Evolutionary conservation across 53 echinoderm and acorn worm species (phyloP).

Genomic region (Apostichopus leukothele): DNA sequence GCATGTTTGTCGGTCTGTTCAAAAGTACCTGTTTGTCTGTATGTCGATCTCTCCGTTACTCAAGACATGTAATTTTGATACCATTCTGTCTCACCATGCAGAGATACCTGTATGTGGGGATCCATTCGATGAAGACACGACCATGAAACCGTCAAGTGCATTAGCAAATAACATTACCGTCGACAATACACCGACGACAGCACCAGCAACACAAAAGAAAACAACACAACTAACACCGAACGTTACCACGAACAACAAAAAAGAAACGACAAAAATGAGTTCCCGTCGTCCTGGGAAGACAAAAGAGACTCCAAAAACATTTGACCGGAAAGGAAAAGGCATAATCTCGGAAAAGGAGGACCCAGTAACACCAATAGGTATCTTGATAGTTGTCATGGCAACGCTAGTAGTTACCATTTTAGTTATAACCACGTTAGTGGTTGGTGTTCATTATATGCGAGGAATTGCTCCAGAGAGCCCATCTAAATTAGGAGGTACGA

Average conservation of each 20-base stretch:
- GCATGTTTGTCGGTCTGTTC: not conserved
- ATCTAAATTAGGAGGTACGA: not conserved
- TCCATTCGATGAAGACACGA: not conserved
- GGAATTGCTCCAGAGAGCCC: constrained; percentile 32
- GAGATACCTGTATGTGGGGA: not conserved
- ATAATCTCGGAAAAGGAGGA: not conserved
- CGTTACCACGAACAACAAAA: not conserved
- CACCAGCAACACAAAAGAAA: not conserved
- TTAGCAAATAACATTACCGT: not conserved
- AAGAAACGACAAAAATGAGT: not conserved
- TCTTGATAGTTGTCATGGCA: constrained; percentile 29
- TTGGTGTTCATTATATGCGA: constrained; percentile 35
- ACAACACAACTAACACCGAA: not conserved
- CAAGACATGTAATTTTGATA: not conserved
- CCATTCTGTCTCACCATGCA: not conserved
- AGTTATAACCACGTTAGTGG: constrained; percentile 27
- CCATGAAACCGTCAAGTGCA: not conserved
- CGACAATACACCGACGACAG: not conserved
- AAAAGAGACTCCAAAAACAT: constrained; percentile 9
- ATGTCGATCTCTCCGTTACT: not conserved
- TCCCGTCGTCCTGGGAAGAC: constrained; percentile 19
- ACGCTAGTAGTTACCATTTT: constrained; percentile 24
- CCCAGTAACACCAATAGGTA: constrained; percentile 31
- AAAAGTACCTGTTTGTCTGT: not conserved
- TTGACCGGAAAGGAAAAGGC: not conserved